Evolutionary conservation across 2,888 invertebrate genomes (phyloP).

Genomic region (Zygothrica quintamaculata): DNA sequence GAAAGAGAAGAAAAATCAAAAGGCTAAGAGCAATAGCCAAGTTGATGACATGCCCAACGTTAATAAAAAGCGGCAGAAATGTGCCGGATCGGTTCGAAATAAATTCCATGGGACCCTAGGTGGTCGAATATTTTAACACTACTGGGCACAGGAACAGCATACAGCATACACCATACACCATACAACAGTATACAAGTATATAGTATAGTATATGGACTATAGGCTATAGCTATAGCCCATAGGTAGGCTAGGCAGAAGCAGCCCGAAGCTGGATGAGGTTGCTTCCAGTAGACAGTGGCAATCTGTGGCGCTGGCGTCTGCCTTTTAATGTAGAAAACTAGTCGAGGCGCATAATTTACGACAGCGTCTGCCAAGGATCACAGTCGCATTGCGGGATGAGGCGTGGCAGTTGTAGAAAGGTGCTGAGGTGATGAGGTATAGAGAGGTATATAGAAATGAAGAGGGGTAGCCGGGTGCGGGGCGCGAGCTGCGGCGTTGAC

Average conservation of each 20-base stretch:
- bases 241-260: too few relatives aligned
- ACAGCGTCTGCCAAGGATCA: constrained; percentile 54
- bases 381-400: constrained; percentile 7
- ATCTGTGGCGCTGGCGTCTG: constrained; percentile 79
- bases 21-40: constrained; percentile 55
- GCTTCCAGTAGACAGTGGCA: constrained; percentile 59
- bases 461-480: not conserved
- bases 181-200: not conserved
- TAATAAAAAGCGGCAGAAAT: constrained; percentile 82
- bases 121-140: constrained; percentile 82
- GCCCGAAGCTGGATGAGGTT: constrained; percentile 2
- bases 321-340: constrained; percentile 82
- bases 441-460: not conserved
- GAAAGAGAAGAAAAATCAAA: constrained; percentile 16
- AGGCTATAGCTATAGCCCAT: constrained; percentile 13
- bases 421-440: not conserved
- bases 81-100: constrained; percentile 68
- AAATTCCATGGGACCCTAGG: constrained; percentile 80
- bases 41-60: constrained; percentile 76
- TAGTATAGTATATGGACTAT: too few relatives aligned
- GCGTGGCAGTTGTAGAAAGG: not conserved
- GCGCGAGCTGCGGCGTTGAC: constrained; percentile 66
- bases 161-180: not conserved
- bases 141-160: constrained; percentile 62
- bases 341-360: constrained; percentile 82